These are phyloP conservation scores for Tinea trinotella DNA, from an alignment of 2,888 invertebrate genomes.

Conservation along the genomic window DNA sequence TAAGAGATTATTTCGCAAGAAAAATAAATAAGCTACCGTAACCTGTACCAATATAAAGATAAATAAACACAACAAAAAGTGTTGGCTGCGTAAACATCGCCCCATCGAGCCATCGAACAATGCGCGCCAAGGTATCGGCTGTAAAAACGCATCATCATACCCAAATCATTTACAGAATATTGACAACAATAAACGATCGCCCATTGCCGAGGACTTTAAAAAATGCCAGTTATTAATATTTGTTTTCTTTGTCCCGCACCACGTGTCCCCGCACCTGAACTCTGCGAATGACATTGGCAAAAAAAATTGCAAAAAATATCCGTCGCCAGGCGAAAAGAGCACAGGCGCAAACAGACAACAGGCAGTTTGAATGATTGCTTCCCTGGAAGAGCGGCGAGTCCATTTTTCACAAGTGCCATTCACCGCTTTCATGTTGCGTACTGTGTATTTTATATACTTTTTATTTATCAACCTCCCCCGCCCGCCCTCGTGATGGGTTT, in stretches of 20 bases:
- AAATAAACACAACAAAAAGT: constrained; percentile 55
- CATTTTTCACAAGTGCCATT: constrained; percentile 74
- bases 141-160: constrained; percentile 63
- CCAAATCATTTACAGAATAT: constrained; percentile 71
- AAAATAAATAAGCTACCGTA: constrained; percentile 21
- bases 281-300: constrained; percentile 64
- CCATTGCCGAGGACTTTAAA: constrained; percentile 55
- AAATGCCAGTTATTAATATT: constrained; percentile 71
- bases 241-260: constrained; percentile 65
- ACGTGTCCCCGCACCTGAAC: constrained; percentile 70
- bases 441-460: constrained; percentile 62
- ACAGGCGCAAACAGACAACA: constrained; percentile 70
- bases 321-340: constrained; percentile 59
- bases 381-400: constrained; percentile 71
- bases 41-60: constrained; percentile 67
- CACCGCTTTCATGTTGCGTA: constrained; percentile 66
- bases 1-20: not conserved
- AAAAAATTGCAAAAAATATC: constrained; percentile 59
- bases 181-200: constrained; percentile 65
- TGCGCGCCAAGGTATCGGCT: constrained; percentile 39
- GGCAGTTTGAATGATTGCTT: constrained; percentile 72
- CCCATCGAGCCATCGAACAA: constrained; percentile 35
- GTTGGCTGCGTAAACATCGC: constrained; percentile 10
- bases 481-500: constrained; percentile 32
- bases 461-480: constrained; percentile 52